A percentile compares a stretch with the other conserved stretches of the same genome.
Evolutionary conservation across 1,140 invertebrate species (phyloP).

Genomic region (Galleria mellonella): DNA sequence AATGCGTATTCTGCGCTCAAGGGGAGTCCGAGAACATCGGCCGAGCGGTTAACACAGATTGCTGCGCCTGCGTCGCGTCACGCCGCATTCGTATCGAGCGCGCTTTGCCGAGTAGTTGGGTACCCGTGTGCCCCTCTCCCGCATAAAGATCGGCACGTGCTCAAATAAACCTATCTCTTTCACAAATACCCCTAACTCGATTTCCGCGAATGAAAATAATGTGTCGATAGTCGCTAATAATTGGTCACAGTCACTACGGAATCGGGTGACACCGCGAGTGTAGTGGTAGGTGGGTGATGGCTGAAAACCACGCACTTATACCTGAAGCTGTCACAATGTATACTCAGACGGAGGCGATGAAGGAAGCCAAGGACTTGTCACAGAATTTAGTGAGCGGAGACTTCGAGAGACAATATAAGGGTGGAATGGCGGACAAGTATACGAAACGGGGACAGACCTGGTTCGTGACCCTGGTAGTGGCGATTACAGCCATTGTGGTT

Average conservation of each 20-base stretch:
- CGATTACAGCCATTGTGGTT: slow-evolving; percentile 26
- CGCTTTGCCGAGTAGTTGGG: slow-evolving; percentile 25
- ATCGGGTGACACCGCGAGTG: slow-evolving; percentile 38
- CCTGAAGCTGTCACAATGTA: slow-evolving; percentile 45
- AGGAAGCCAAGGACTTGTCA: slow-evolving; percentile 51
- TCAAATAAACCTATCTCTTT: slow-evolving; percentile 10
- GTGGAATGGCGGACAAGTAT: slow-evolving; percentile 26
- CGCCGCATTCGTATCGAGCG: slow-evolving; percentile 32
- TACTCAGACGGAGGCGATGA: slow-evolving; percentile 45
- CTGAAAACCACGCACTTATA: slow-evolving; percentile 48
- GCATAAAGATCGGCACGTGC: slow-evolving; percentile 30
- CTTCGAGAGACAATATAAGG: slow-evolving; percentile 51
- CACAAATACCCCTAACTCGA: slow-evolving; percentile 19
- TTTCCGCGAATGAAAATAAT: slow-evolving; percentile 41
- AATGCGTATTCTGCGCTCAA: too few species aligned
- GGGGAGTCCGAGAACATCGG: too few species aligned
- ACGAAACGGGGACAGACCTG: slow-evolving; percentile 23
- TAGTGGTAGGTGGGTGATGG: slow-evolving; percentile 42
- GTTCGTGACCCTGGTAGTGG: slow-evolving; percentile 27
- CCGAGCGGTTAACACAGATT: neutral
- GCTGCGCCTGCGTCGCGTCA: slow-evolving; percentile 14
- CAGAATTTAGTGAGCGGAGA: slow-evolving; percentile 63
- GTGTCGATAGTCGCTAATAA: slow-evolving; percentile 45
- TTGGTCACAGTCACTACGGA: slow-evolving; percentile 16
- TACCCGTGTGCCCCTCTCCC: slow-evolving; percentile 32